These are phyloP conservation scores for Eonycteris spelaea DNA, from an alignment of 2,113 vertebrate genomes.

Conservation along the genomic window DNA sequence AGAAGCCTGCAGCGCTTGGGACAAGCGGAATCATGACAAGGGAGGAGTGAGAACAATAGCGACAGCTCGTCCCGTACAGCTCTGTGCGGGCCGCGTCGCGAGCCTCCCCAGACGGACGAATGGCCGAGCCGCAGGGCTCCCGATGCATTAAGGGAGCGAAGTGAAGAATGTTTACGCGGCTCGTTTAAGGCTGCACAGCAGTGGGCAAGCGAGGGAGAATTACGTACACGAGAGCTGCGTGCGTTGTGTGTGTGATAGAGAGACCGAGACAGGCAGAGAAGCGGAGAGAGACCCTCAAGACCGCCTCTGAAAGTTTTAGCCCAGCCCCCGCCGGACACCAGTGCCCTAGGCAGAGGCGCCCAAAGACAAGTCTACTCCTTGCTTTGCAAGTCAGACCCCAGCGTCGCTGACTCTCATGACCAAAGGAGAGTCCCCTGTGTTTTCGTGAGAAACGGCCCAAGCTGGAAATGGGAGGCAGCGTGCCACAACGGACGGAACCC, in stretches of 20 bases:
- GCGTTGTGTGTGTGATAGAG: background rate
- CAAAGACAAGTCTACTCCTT: background rate
- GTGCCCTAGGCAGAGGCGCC: background rate
- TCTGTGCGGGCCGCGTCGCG: background rate
- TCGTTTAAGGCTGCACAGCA: background rate
- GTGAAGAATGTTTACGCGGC: too few relatives aligned
- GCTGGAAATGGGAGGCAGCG: background rate
- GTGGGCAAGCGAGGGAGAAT: background rate
- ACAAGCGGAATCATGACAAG: accelerated
- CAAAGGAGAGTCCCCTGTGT: background rate
- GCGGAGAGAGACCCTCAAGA: background rate
- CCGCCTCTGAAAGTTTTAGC: background rate
- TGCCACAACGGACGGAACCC: background rate
- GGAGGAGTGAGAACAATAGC: background rate
- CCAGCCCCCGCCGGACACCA: background rate
- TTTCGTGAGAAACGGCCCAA: too few relatives aligned
- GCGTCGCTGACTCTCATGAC: too few relatives aligned
- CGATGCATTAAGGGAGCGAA: background rate
- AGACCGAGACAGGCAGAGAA: background rate
- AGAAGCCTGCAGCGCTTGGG: background rate
- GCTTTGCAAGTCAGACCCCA: background rate
- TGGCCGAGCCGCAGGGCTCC: background rate
- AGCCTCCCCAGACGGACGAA: background rate
- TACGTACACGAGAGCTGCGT: background rate
- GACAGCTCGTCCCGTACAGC: background rate